Percentiles rank a stretch among this genome's conserved stretches.
phyloP scores from a whole-genome alignment of 2,113 vertebrate species.

The Martes martes region DNA sequence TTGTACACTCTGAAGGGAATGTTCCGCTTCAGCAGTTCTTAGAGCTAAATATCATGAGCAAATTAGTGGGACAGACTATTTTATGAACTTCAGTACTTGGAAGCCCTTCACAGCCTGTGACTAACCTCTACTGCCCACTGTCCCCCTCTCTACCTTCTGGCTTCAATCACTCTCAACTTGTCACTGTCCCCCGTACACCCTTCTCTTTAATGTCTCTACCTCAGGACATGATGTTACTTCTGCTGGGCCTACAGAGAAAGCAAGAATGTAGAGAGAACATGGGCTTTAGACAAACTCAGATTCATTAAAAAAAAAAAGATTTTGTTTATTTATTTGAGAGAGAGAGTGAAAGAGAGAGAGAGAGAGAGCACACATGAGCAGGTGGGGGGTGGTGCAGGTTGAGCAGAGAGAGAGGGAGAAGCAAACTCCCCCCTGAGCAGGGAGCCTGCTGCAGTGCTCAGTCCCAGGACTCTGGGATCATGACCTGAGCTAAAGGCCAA shows the following conservation, averaged over 20 bases:
- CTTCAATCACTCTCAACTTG: background rate
- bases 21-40: conserved; percentile 62
- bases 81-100: background rate
- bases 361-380: background rate
- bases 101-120: background rate
- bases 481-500: background rate
- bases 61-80: background rate
- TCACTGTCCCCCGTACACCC: background rate
- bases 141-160: background rate
- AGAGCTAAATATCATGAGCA: conserved; percentile 38
- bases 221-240: background rate
- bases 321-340: too few species aligned
- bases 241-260: background rate
- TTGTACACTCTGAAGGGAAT: conserved; percentile 41
- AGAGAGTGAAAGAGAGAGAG: background rate
- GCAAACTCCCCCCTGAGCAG: background rate
- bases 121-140: background rate
- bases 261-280: background rate
- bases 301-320: background rate
- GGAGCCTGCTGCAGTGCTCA: background rate
- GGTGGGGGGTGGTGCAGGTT: background rate
- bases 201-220: background rate
- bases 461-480: background rate
- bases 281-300: background rate
- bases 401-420: background rate